Evolutionary conservation across 92 coral and sea anemone genomes (phyloP), one percentile per base, ranked within the genome.

Genomic region (Epizoanthus rinbou): DNA sequence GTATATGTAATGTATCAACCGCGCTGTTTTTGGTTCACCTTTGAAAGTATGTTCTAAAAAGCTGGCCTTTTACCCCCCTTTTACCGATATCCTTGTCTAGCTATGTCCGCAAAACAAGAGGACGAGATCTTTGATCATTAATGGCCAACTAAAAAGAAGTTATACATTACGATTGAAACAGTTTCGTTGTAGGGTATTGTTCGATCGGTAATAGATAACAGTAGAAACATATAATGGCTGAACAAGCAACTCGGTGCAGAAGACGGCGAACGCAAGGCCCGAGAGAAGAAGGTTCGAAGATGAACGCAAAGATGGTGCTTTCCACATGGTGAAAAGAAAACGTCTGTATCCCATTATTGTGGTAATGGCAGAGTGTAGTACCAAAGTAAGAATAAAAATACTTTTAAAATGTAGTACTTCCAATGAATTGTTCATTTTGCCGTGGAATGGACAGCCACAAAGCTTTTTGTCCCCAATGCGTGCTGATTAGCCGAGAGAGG

Each of bases 211-310:
- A 31, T 0, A 10, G 13, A 35, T 13, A 15, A 33, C 19, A 1
- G 3, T 3, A 33, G 35, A 0, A 1, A 39, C 53, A 17, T n/a
- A 15, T 33, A 69, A 37, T 16, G 74, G 6, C n/a, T 39, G 74
- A 69, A 69, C 52, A 69, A 69, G 0, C 47, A 69, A 41, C 37
- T 13, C 54, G 0, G 54, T 16, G 74, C 54, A 69, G 39, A 17
- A 39, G n/a, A 37, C 74, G 17, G 15, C 11, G 50, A 69, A 69
- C 3, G 52, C 52, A 25, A 68, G 73, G 15, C 45, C 4, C 8
- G 73, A 68, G 11, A 33, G 73, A 14, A 68, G 22, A 68, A 68
- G 43, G 73, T 33, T 68, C 18, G 73, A 68, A 18, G 50, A 15
- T 17, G 52, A 68, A 16, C 52, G 25, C 14, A 69, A 47, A 33